These are phyloP conservation scores for Epistrophe grossulariae DNA, from an alignment of 2,888 invertebrate genomes.

Conservation along the genomic window DNA sequence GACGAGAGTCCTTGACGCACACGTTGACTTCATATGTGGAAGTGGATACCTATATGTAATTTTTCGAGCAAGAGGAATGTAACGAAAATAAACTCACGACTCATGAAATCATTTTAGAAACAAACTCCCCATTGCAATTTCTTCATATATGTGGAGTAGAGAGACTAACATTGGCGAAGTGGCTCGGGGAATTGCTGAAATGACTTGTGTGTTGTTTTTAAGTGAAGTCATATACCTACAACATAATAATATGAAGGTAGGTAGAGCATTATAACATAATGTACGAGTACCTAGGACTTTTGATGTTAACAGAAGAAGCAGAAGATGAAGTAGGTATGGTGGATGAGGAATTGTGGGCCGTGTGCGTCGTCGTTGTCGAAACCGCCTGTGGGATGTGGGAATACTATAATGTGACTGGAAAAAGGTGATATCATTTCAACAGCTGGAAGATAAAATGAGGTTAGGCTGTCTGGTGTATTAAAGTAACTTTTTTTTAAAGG, in stretches of 20 bases:
- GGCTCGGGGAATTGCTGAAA: constrained; percentile 81
- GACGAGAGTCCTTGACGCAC: constrained; percentile 61
- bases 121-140: constrained; percentile 72
- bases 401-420: constrained; percentile 28
- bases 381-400: constrained; percentile 38
- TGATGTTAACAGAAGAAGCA: constrained; percentile 38
- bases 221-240: constrained; percentile 50
- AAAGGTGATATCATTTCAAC: constrained; percentile 59
- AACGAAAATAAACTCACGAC: constrained; percentile 70
- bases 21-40: constrained; percentile 58
- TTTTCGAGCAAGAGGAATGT: constrained; percentile 59
- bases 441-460: not conserved
- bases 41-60: not conserved
- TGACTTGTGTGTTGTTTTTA: constrained; percentile 80
- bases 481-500: not conserved
- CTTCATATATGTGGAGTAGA: constrained; percentile 6
- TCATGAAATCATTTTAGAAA: constrained; percentile 65
- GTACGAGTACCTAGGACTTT: constrained; percentile 28
- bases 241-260: constrained; percentile 45
- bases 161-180: constrained; percentile 69
- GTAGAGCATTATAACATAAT: constrained; percentile 43
- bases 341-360: not conserved
- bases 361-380: not conserved
- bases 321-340: not conserved
- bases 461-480: not conserved